Conservation (phyloP, 1,140 invertebrate genomes). For the Frieseomelitta varia region DNA sequence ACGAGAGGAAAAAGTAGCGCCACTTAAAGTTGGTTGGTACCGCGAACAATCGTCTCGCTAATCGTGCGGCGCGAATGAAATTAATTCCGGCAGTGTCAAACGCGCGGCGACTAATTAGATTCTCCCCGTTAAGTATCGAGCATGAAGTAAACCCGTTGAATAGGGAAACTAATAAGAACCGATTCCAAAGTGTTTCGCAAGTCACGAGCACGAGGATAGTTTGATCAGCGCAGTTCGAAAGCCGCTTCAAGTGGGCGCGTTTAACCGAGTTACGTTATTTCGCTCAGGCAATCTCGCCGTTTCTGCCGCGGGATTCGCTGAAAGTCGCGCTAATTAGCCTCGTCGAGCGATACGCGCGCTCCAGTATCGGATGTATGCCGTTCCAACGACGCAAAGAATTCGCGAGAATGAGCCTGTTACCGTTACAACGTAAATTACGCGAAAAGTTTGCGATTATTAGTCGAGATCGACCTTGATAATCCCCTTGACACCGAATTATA, state of each 20-base stretch:
- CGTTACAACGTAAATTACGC: no score
- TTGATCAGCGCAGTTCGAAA: slow-evolving; percentile 38
- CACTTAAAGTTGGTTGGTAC: slow-evolving; percentile 46
- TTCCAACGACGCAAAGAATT: not conserved
- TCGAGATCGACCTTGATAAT: not conserved
- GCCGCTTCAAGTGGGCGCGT: slow-evolving; percentile 19
- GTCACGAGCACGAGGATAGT: slow-evolving; percentile 23
- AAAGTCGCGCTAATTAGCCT: slow-evolving; percentile 30
- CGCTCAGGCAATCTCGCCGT: slow-evolving; percentile 19
- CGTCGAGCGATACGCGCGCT: not conserved
- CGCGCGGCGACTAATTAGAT: slow-evolving; percentile 55
- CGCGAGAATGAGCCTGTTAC: no score
- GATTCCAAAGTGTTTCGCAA: slow-evolving; percentile 46
- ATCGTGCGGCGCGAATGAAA: slow-evolving; percentile 48
- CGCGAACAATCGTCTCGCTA: slow-evolving; percentile 61
- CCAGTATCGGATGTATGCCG: not conserved
- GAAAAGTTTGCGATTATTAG: not conserved
- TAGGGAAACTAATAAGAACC: slow-evolving; percentile 57
- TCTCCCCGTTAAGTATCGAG: slow-evolving; percentile 41
- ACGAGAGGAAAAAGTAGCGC: not conserved
- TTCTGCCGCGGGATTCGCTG: slow-evolving; percentile 5
- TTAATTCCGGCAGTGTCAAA: slow-evolving; percentile 47
- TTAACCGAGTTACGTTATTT: slow-evolving; percentile 46
- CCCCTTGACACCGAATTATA: not conserved
- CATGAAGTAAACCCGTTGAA: slow-evolving; percentile 35